phyloP scores from a whole-genome alignment of 2,797 vertebrate species.

The Pseudochirops cupreus region DNA sequence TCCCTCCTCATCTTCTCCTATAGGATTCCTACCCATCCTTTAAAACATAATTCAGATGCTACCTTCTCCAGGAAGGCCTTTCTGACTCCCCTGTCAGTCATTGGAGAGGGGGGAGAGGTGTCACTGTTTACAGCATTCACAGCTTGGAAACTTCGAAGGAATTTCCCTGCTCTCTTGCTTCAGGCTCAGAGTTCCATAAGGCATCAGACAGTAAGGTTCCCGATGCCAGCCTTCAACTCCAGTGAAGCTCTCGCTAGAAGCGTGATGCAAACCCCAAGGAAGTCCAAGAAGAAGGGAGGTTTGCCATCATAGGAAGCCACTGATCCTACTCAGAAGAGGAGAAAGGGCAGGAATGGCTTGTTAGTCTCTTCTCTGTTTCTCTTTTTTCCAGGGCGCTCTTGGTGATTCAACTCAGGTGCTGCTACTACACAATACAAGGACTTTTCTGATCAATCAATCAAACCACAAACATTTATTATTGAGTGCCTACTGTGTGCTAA shows the following conservation, averaged over 20 bases:
- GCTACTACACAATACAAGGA: background rate
- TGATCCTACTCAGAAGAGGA: background rate
- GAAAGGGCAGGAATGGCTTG: background rate
- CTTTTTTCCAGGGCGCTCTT: background rate
- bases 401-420: no score
- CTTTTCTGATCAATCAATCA: background rate
- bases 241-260: constrained; percentile 12
- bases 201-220: constrained; percentile 30
- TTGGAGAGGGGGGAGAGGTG: background rate
- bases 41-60: background rate
- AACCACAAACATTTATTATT: no score
- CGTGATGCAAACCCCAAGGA: constrained; percentile 6
- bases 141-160: constrained; percentile 45
- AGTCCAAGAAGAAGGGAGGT: background rate
- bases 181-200: constrained; percentile 38
- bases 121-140: background rate
- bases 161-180: constrained; percentile 58
- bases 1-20: background rate
- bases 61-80: background rate
- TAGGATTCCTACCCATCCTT: background rate
- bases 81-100: background rate
- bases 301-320: background rate
- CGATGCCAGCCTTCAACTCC: constrained; percentile 39
- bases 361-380: constrained; percentile 29
- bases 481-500: background rate